Evolutionary conservation across 2,113 vertebrate genomes (phyloP).

Genomic region (Lamprologus speciosus): DNA sequence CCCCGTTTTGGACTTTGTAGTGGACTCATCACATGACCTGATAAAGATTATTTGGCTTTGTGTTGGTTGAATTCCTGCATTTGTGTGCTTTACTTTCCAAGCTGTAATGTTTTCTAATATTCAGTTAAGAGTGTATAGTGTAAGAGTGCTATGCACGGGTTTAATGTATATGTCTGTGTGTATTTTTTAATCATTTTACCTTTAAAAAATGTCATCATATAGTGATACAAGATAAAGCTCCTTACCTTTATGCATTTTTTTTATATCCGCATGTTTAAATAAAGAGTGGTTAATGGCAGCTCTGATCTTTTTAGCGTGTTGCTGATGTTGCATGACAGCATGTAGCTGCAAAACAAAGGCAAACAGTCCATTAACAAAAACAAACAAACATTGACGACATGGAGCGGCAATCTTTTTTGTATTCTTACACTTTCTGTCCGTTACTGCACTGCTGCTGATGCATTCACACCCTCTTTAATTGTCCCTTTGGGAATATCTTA

Average conservation of each 20-base stretch:
- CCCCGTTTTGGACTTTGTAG: neutral
- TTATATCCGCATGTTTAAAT: neutral
- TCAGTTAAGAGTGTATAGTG: neutral
- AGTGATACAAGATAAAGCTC: neutral
- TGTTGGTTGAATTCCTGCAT: neutral
- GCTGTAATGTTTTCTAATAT: neutral
- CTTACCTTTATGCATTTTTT: neutral
- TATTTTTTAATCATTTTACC: neutral
- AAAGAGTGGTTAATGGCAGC: neutral
- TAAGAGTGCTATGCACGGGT: neutral
- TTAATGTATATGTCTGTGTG: neutral
- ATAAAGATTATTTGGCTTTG: neutral
- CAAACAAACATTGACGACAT: fast-evolving
- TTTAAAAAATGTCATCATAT: neutral
- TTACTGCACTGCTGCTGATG: neutral
- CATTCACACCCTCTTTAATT: neutral
- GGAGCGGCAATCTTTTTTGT: neutral
- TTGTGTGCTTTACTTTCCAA: neutral
- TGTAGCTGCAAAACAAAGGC: neutral
- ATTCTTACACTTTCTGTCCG: neutral
- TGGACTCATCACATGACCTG: neutral
- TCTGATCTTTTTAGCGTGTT: neutral
- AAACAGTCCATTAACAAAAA: neutral
- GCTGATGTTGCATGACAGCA: neutral
- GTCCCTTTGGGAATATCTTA: neutral